These are phyloP conservation scores for Synergus laeviventris DNA, from an alignment of 2,888 invertebrate genomes.

Conservation along the genomic window DNA sequence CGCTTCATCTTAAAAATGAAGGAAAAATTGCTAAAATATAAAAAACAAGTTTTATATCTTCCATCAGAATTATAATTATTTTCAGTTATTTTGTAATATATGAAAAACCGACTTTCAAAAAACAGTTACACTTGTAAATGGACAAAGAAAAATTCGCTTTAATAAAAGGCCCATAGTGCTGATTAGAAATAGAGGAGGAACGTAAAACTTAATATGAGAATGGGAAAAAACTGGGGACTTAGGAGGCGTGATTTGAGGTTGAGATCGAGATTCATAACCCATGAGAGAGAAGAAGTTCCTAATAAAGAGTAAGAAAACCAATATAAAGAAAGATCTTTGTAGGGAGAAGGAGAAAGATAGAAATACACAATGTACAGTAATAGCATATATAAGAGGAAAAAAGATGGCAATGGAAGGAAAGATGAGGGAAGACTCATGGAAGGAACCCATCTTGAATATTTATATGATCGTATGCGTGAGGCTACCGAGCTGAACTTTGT, in stretches of 20 bases:
- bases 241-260: neutral
- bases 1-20: neutral
- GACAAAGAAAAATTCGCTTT: neutral
- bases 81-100: too few species aligned
- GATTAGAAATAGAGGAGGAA: neutral
- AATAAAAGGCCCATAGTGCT: neutral
- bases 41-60: too few species aligned
- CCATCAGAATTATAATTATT: too few species aligned
- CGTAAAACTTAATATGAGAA: neutral
- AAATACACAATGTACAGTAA: neutral
- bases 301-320: neutral
- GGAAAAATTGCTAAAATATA: too few species aligned
- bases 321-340: neutral
- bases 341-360: conserved; percentile 1
- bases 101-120: too few species aligned
- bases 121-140: too few species aligned
- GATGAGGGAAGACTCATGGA: conserved; percentile 18
- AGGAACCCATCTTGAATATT: conserved; percentile 38
- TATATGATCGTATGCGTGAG: conserved; percentile 2
- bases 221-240: neutral
- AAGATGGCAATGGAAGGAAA: neutral
- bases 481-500: conserved; percentile 5
- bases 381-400: neutral
- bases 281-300: neutral
- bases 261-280: neutral